Percentiles rank a stretch among this genome's conserved stretches.
These are phyloP conservation scores for Drosophila novamexicana DNA, from an alignment of 1,140 invertebrate species.

Conservation along the genomic window DNA sequence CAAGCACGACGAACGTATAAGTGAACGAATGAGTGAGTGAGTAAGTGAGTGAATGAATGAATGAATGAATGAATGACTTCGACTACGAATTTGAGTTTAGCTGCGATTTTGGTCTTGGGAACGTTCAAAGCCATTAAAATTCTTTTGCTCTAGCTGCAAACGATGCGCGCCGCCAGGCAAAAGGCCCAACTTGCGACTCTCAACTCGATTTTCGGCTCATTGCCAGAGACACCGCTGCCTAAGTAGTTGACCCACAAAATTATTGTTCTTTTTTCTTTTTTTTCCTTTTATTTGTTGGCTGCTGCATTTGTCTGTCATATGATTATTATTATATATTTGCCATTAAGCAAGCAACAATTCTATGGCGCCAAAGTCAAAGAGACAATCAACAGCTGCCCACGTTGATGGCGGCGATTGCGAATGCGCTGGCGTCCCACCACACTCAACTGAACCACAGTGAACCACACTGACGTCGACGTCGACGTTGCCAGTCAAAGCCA, in stretches of 20 bases:
- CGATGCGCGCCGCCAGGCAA: slow-evolving; percentile 46
- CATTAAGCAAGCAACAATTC: slow-evolving; percentile 61
- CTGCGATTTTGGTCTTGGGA: slow-evolving; percentile 66
- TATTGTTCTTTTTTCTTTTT: slow-evolving; percentile 15
- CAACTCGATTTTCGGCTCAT: slow-evolving; percentile 23
- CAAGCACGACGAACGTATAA: slow-evolving; percentile 60
- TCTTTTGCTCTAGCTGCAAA: slow-evolving; percentile 38
- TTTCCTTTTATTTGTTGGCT: slow-evolving; percentile 25
- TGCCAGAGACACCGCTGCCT: slow-evolving; percentile 18
- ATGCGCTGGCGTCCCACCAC: slow-evolving; percentile 21
- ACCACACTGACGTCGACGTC: slow-evolving; percentile 24
- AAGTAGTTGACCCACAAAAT: slow-evolving; percentile 74
- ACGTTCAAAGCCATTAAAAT: slow-evolving; percentile 54
- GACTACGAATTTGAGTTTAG: slow-evolving; percentile 28
- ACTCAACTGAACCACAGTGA: slow-evolving; percentile 13
- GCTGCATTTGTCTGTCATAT: slow-evolving; percentile 61
- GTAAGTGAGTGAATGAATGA: slow-evolving; percentile 52
- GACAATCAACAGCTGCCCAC: slow-evolving; percentile 81
- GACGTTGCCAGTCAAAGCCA: slow-evolving; percentile 51
- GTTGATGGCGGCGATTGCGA: slow-evolving; percentile 46
- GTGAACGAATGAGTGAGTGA: slow-evolving; percentile 45
- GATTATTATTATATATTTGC: slow-evolving; percentile 62
- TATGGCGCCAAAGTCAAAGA: slow-evolving; percentile 81
- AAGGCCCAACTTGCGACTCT: slow-evolving; percentile 5
- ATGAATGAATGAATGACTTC: slow-evolving; percentile 47